Evolutionary conservation across 2,888 invertebrate genomes (phyloP), one percentile per base, ranked within the genome.

Genomic region (Eupithecia centaureata): DNA sequence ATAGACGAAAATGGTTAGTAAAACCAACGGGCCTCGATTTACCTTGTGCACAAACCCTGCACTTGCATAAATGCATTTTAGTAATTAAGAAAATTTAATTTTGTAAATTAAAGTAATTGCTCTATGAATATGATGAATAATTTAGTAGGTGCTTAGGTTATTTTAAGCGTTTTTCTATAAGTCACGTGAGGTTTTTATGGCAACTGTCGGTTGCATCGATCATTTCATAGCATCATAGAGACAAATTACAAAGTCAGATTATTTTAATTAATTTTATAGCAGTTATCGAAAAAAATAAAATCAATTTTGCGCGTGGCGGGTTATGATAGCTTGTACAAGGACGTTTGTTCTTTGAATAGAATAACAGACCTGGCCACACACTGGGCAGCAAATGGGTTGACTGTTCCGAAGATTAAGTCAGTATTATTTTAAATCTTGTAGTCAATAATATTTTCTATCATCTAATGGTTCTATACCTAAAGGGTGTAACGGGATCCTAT

Each of bases 121-220:
- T 75, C 76, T 74, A 83, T 83, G 82, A 83, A 84, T 85, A 73
- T 76, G 72, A 83, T 83, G 82, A 83, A 84, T 85, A 75, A 82
- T 77, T 79, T 79, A 78, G 58, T 42, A 68, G 56, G 71, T 74
- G 77, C 74, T 71, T 67, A 22, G 27, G 64, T 65, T 28, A 62
- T 54, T 67, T 65, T 61, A 51, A 66, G 30, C 30, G 51, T 22
- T 56, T 63, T 69, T 65, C 42, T 65, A 59, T 63, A 65, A 65
- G 65, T 60, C 68, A 60, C n/a, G 62, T 47, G 25, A 65, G 5
- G 57, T 15, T 57, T 33, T 63, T n/a, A 27, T 13, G 5, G 10
- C n/a, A 27, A 57, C 33, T 22, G 42, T 42, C 12, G 10, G 22
- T 47, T 3, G 47, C 22, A 47, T 47, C 18, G 7, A 42, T 42